These are phyloP conservation scores for Tenebrosternarchus preto DNA, from an alignment of 2,113 vertebrate genomes.

Conservation along the genomic window DNA sequence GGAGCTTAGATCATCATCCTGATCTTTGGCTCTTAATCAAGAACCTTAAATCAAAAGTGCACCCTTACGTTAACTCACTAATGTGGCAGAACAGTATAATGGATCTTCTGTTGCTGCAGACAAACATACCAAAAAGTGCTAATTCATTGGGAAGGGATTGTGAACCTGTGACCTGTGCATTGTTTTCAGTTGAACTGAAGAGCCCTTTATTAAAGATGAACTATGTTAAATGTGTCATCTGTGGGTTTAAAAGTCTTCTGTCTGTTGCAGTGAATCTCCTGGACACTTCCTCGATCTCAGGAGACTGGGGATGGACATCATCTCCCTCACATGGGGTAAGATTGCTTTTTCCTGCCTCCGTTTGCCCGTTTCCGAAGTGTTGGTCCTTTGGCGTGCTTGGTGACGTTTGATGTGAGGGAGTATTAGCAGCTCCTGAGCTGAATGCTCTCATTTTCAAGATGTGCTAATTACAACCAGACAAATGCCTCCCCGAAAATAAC, in stretches of 20 bases:
- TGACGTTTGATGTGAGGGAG: not conserved
- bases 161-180: not conserved
- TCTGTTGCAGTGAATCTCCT: slow-evolving; percentile 88
- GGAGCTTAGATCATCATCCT: too few species aligned
- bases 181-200: not conserved
- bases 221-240: not conserved
- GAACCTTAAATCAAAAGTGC: not conserved
- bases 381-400: too few species aligned
- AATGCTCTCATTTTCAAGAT: not conserved
- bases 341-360: too few species aligned
- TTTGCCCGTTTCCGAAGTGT: too few species aligned
- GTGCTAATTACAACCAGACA: not conserved
- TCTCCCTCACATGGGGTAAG: slow-evolving; percentile 93
- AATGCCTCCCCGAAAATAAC: not conserved
- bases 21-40: not conserved
- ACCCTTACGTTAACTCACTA: not conserved
- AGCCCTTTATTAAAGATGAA: not conserved
- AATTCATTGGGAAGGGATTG: slow-evolving; percentile 1
- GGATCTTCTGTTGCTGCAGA: slow-evolving; percentile 8
- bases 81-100: not conserved
- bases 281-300: slow-evolving; percentile 85
- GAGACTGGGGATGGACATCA: slow-evolving; percentile 97
- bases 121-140: not conserved
- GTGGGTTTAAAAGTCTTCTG: slow-evolving; percentile 22
- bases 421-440: not conserved